Evolutionary conservation across 2,888 invertebrate genomes (phyloP), one percentile per base, ranked within the genome.

Genomic region (Idaea biselata): DNA sequence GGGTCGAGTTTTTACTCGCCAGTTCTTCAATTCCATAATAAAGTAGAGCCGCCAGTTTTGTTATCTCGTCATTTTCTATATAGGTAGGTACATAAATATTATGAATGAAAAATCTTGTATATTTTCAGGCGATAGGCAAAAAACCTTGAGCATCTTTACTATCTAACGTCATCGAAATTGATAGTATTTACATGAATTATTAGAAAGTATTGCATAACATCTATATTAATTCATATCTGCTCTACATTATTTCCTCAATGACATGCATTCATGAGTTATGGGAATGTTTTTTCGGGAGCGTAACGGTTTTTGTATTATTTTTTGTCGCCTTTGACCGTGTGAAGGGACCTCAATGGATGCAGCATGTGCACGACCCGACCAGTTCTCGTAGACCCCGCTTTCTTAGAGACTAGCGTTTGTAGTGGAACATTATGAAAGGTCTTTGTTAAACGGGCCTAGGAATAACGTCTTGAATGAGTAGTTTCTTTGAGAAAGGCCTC

Each of bases 261-360:
- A 87, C 86, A 84, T 78, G 81, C 79, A 88, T 89, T 87, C 88
- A 89, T 83, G 85, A 87, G 81, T 83, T 87, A 89, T 89, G 91
- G 83, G 88, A 88, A 87, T 77, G 79, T 83, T 89, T 91, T 89
- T 89, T 88, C 82, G 83, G 85, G 86, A 85, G 83, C 88, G 80
- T 91, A 91, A 91, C 91, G 91, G 91, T 91, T 91, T 91, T 91
- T 91, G 87, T 92, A 86, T 87, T 87, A 87, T 89, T 92, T 92
- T 92, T 91, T 91, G 89, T 88, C 84, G 82, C 82, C 79, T 87
- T 81, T 85, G 88, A 88, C 88, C 91, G 91, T 89, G 90, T 88
- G 89, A 91, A 88, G 87, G 86, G 86, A 83, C 80, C 84, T 92
- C 87, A 91, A 91, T 92, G 91, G 87, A 83, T 87, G 81, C 80